Percentiles rank a stretch among this genome's conserved stretches.
phyloP scores from a whole-genome alignment of 2,113 vertebrate species.

The Crocuta crocuta region DNA sequence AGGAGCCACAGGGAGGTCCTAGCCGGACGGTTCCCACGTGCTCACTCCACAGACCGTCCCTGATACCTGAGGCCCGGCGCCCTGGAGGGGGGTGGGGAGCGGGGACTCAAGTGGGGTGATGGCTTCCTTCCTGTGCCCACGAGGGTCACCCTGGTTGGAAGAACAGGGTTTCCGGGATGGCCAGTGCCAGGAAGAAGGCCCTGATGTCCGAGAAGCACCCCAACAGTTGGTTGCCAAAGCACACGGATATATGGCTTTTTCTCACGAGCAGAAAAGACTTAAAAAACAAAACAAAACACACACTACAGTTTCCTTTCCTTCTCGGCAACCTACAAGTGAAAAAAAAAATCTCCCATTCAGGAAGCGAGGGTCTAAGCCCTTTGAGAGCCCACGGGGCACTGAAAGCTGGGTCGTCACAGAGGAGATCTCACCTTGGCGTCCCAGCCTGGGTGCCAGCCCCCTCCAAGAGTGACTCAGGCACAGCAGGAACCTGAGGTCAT shows the following conservation, averaged over 20 bases:
- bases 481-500: rapidly evolving
- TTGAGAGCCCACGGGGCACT: neutral
- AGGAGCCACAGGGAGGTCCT: neutral
- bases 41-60: neutral
- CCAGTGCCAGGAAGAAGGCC: neutral
- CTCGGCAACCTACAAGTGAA: neutral
- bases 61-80: neutral
- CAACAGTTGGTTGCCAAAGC: no score
- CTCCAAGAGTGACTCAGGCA: neutral
- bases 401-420: neutral
- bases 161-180: neutral
- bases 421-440: neutral
- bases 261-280: neutral
- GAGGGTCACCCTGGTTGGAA: neutral
- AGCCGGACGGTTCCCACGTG: neutral
- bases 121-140: neutral
- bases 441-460: neutral
- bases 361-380: neutral
- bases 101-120: neutral
- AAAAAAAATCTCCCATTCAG: neutral
- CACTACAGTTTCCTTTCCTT: neutral
- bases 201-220: neutral
- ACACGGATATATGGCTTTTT: neutral
- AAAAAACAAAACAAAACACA: neutral
- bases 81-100: rapidly evolving